A percentile compares a stretch with the other conserved stretches of the same genome.
Evolutionary conservation across 1,140 invertebrate species (phyloP).

Genomic region (Elymnias hypermnestra): DNA sequence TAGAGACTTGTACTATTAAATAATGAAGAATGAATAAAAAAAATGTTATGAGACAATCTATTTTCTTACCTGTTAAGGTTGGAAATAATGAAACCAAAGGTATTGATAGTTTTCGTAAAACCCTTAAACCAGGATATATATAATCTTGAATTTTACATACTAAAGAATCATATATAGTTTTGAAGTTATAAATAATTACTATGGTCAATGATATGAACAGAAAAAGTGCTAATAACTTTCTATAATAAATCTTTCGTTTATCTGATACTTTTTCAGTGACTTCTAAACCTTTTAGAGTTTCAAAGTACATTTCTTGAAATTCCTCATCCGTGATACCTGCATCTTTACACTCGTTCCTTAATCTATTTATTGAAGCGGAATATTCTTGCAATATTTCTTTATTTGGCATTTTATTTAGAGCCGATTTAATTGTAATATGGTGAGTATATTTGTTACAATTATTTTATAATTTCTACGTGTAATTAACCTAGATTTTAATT

Average conservation of each 20-base stretch:
- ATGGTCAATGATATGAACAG: too few relatives aligned
- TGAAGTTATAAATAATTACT: slow-evolving; percentile 40
- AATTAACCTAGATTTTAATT: too few relatives aligned
- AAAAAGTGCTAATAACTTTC: slow-evolving; percentile 6
- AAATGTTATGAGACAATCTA: too few relatives aligned
- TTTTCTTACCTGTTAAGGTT: slow-evolving; percentile 79
- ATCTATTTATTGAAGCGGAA: slow-evolving; percentile 36
- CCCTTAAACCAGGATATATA: slow-evolving; percentile 81
- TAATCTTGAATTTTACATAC: slow-evolving; percentile 81
- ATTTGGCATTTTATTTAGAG: slow-evolving; percentile 20
- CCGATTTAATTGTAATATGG: too few relatives aligned
- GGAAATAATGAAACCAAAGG: slow-evolving; percentile 79
- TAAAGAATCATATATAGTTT: slow-evolving; percentile 73
- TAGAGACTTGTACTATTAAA: too few relatives aligned
- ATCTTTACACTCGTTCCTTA: slow-evolving; percentile 39
- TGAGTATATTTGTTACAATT: too few relatives aligned
- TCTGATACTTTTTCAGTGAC: slow-evolving; percentile 6
- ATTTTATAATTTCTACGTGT: too few relatives aligned
- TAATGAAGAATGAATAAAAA: too few relatives aligned
- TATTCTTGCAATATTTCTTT: slow-evolving; percentile 42
- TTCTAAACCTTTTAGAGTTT: slow-evolving; percentile 58
- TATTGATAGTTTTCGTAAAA: slow-evolving; percentile 78
- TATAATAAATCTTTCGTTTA: slow-evolving; percentile 1
- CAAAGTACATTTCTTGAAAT: slow-evolving; percentile 73
- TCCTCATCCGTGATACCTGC: slow-evolving; percentile 71